phyloP scores from a whole-genome alignment of 2,888 invertebrate genomes.

The Tolmerus cingulatus region DNA sequence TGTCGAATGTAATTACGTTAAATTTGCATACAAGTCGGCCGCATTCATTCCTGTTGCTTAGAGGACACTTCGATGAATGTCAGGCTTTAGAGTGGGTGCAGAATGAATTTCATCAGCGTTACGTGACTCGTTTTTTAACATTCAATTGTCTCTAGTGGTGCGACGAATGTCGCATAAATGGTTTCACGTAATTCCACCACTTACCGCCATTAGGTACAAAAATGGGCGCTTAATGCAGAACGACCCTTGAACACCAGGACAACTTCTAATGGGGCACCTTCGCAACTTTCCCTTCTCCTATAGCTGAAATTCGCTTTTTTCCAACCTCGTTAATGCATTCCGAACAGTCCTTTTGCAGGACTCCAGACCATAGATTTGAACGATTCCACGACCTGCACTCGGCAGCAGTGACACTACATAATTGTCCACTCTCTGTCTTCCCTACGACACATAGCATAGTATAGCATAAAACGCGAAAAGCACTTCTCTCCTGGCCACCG shows the following conservation, averaged over 20 bases:
- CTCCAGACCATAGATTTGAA: not conserved
- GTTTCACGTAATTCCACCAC: conserved; percentile 26
- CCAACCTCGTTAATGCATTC: not conserved
- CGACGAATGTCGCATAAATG: conserved; percentile 14
- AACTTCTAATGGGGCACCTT: conserved; percentile 9
- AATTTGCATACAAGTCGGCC: not conserved
- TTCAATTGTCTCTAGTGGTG: not conserved
- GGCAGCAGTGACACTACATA: not conserved
- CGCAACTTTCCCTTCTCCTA: not conserved
- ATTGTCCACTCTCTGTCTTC: not conserved
- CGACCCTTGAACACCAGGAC: not conserved
- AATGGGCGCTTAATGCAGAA: not conserved
- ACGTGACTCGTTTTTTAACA: conserved; percentile 30
- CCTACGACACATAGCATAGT: not conserved
- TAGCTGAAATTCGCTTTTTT: not conserved
- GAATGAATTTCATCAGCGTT: conserved; percentile 9
- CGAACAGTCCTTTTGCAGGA: not conserved
- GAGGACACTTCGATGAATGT: not conserved
- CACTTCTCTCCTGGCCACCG: not conserved
- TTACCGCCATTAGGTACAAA: conserved; percentile 20
- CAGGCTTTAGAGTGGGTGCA: not conserved
- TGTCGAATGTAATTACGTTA: not conserved
- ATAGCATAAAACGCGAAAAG: not conserved
- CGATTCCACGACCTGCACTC: not conserved
- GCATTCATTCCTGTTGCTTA: not conserved